Conservation (phyloP, 2,888 invertebrate species). For the Ceriagrion tenellum region DNA sequence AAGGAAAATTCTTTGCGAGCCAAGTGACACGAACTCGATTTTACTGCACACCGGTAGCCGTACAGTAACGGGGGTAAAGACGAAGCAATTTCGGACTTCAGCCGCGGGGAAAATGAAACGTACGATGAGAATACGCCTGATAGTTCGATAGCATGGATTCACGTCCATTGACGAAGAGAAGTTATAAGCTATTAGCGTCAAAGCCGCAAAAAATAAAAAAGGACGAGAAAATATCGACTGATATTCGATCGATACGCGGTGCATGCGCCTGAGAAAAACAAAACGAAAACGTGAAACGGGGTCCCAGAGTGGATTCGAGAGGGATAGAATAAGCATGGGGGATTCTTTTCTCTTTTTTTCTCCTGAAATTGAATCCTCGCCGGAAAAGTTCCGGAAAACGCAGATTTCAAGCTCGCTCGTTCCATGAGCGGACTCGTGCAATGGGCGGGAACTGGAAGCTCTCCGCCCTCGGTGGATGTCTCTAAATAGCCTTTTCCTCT, state of each 20-base stretch:
- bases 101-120: neutral
- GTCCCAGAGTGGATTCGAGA: neutral
- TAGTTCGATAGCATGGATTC: neutral
- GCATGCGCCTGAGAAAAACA: neutral
- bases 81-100: neutral
- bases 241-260: neutral
- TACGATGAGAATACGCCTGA: neutral
- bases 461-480: neutral
- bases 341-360: neutral
- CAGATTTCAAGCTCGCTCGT: neutral
- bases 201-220: neutral
- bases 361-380: slow-evolving; percentile 4
- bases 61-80: neutral
- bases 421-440: neutral
- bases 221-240: neutral
- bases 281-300: neutral
- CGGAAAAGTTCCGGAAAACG: neutral
- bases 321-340: neutral
- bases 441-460: neutral
- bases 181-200: slow-evolving; percentile 29
- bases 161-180: neutral
- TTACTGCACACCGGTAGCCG: neutral
- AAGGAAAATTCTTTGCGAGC: neutral
- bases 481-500: neutral
- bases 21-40: neutral